Evolutionary conservation across 2,797 vertebrate species (phyloP).

Genomic region (Malurus splendens): DNA sequence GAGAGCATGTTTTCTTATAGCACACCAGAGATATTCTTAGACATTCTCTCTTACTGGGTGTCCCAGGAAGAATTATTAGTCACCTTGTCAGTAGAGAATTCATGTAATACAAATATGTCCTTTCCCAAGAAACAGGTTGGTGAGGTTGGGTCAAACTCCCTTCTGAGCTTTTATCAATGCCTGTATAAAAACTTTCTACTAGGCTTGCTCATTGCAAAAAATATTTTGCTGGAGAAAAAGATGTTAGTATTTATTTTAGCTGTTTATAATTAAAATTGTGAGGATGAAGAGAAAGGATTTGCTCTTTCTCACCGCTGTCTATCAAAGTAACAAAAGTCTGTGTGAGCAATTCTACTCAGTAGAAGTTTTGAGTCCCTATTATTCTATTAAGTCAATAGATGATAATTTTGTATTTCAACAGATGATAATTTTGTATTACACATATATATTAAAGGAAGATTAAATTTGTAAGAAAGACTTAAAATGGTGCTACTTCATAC

Average conservation of each 20-base stretch:
- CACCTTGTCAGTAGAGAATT: neutral
- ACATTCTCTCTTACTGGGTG: neutral
- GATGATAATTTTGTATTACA: neutral
- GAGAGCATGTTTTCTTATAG: neutral
- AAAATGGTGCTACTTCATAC: neutral
- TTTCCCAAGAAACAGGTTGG: neutral
- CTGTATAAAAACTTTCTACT: rapidly evolving
- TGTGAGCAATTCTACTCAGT: neutral
- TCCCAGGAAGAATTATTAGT: neutral
- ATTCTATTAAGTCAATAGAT: neutral
- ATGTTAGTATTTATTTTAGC: neutral
- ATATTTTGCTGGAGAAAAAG: neutral
- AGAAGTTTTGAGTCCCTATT: neutral
- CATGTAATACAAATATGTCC: neutral
- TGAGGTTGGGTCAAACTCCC: neutral
- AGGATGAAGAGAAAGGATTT: neutral
- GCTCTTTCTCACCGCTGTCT: neutral
- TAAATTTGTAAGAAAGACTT: neutral
- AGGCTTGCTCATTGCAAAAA: neutral
- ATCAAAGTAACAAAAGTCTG: neutral
- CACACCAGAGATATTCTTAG: neutral
- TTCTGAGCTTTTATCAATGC: neutral
- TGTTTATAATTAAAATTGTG: neutral
- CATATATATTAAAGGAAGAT: neutral
- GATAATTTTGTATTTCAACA: neutral